Evolutionary conservation across 2,797 vertebrate species (phyloP), one percentile per base, ranked within the genome.

Genomic region (Xyrichtys novacula): DNA sequence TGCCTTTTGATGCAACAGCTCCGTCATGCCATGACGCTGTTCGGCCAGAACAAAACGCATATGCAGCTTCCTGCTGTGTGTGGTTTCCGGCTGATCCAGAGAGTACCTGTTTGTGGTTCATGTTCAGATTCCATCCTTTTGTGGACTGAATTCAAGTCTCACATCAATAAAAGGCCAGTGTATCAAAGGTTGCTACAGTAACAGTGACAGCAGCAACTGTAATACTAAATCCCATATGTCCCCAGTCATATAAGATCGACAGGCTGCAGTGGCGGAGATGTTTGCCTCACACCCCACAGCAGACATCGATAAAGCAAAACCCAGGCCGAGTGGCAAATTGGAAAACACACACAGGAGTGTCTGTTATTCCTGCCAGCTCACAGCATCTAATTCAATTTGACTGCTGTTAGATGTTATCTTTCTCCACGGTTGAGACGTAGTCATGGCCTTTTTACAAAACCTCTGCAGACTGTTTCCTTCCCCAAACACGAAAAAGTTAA

Each of bases 171-270:
- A 77, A 83, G 75, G 65, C 76, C 55, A 48, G 9, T 1, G 1
- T 71, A 71, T 74, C 44, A 75, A 79, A 71, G 77, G 72, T 81
- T 83, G 74, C 72, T 52, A 80, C 59, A 76, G 84, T 70, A 83
- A 88, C 72, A 10, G 57, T 46, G 74, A 57, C 63, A 61, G 62
- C 31, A 57, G 72, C 65, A 54, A 60, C 65, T 59, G 56, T 62
- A 78, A 66, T 15, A 29, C 56, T 49, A 28, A 42, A 61, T 69
- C 66, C 71, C 63, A 71, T 59, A 60, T 50, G 65, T 74, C 58
- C 54, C 29, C 17, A 10, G 12, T 22, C 55, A 52, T 73, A 57
- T 67, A 47, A 68, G 62, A 43, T 38, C 52, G 57, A 59, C 61
- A 29, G 43, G 28, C 34, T 62, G 62, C 53, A 71, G 55, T 49